Base-by-base conservation (phyloP, 2,888 invertebrate species). In the Hymenopus coronatus region DNA sequence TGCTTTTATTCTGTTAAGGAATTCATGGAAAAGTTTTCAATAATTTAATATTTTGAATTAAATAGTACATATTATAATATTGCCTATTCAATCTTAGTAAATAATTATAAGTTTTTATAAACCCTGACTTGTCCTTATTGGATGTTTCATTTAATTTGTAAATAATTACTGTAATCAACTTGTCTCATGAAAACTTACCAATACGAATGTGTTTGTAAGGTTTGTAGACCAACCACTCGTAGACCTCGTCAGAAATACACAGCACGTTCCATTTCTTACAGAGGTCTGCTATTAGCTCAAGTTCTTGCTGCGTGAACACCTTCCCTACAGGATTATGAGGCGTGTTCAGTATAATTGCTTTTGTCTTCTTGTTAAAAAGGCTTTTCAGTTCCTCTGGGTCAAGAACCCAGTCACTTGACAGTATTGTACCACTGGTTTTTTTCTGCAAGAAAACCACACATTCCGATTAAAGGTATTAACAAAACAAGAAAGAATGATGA, bases 271-370 rank as follows among this genome's bases (percentile, higher is more conserved):
- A 97, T 92, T 99, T 98, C 92, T 97, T 97, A 93, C 99, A 99
- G 89, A 99, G 94, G 91, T 96, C 94, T 0, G 98, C 98, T 91
- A 99, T 97, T 90, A 95, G 92, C 91, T 95, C 94, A 91, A 98
- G 92, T 93, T 98, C 98, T 2, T 95, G 93, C 81, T 92, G 91
- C 0, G 95, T 95, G 92, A 96, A 97, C 30, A 98, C 97, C 94
- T 99, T 99, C 84, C 99, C 99, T 0, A 98, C 93, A 0, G 99
- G 99, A 94, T 99, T 99, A 93, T 99, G 98, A 0, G 99, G 99
- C 0, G 99, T 99, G 93, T 99, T 99, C n/a, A 99, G 91, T 88
- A 99, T 97, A 2, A 99, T 96, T 93, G 97, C 96, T 94, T 99
- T 99, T 0, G 99, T 99, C 92, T 97, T 97, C 3, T 94, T 92